Percentiles rank a stretch among this genome's conserved stretches.
Evolutionary conservation across 2,797 vertebrate species (phyloP).

Genomic region (Scyliorhinus canicula): DNA sequence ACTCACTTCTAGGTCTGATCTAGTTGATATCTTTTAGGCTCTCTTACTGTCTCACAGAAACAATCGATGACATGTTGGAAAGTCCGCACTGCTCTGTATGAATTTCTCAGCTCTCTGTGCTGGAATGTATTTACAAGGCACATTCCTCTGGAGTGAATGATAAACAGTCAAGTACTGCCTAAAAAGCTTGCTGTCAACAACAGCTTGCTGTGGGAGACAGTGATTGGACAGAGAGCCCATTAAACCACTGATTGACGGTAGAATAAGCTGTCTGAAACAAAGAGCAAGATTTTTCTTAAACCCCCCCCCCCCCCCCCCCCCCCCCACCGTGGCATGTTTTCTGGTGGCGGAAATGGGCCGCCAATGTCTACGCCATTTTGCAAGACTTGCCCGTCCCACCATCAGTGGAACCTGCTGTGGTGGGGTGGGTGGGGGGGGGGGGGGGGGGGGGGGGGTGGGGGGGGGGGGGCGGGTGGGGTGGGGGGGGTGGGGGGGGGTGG

Average conservation of each 20-base stretch:
- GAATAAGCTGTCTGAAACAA: neutral
- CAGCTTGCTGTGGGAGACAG: neutral
- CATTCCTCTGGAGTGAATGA: neutral
- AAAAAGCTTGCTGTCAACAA: neutral
- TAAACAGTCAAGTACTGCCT: neutral
- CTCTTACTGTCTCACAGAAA: neutral
- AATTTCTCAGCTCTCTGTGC: neutral
- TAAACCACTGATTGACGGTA: neutral
- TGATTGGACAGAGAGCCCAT: neutral
- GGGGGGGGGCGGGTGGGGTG: too few species aligned
- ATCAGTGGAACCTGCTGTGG: too few species aligned
- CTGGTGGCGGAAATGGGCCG: too few species aligned
- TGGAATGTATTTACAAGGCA: neutral
- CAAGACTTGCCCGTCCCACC: too few species aligned
- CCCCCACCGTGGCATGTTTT: neutral
- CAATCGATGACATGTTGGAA: neutral
- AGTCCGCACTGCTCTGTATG: neutral
- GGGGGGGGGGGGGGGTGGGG: too few species aligned
- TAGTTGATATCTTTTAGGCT: neutral
- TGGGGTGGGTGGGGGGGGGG: too few species aligned
- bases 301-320: too few species aligned
- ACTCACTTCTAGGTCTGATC: too few species aligned
- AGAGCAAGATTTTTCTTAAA: too few species aligned
- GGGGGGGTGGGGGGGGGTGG: too few species aligned
- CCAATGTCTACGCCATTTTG: too few species aligned